Percentiles rank a stretch among this genome's conserved stretches.
Conservation (phyloP, 2,888 invertebrate genomes). For the Sepioteuthis lessoniana region DNA sequence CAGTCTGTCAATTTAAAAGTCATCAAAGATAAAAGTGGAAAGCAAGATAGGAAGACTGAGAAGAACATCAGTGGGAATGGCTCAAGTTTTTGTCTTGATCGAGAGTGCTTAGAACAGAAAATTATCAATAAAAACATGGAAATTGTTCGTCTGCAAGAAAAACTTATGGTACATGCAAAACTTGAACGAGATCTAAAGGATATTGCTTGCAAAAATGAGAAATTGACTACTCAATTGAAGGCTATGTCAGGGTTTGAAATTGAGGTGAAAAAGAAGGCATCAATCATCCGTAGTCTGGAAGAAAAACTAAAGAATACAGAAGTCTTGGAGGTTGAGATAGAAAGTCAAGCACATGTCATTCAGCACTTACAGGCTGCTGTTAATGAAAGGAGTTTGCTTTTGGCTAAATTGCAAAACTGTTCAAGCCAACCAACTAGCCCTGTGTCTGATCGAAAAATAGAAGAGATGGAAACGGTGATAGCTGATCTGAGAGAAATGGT, state of each 20-base stretch:
- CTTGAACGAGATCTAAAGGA: conserved; percentile 51
- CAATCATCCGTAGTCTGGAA: conserved; percentile 75
- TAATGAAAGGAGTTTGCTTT: not conserved
- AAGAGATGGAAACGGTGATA: conserved; percentile 55
- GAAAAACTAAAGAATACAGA: conserved; percentile 79
- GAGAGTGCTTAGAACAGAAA: not conserved
- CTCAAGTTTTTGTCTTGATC: not conserved
- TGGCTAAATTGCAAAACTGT: not conserved
- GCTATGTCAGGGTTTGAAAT: conserved; percentile 45
- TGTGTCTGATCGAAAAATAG: not conserved
- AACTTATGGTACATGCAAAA: conserved; percentile 45
- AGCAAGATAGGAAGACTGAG: not conserved
- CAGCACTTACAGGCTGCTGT: not conserved
- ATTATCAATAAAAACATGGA: conserved; percentile 47
- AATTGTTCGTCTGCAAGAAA: conserved; percentile 37
- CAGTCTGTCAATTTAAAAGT: not conserved
- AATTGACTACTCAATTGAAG: conserved; percentile 46
- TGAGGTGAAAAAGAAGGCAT: conserved; percentile 50
- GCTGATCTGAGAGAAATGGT: conserved; percentile 59
- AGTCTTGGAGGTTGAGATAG: conserved; percentile 57
- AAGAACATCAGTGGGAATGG: not conserved
- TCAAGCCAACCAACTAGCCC: conserved; percentile 48
- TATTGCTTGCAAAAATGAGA: conserved; percentile 49
- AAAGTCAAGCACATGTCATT: not conserved
- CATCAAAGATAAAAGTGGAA: not conserved